Base-by-base conservation (phyloP, 2,888 invertebrate species). In the Eupithecia centaureata region DNA sequence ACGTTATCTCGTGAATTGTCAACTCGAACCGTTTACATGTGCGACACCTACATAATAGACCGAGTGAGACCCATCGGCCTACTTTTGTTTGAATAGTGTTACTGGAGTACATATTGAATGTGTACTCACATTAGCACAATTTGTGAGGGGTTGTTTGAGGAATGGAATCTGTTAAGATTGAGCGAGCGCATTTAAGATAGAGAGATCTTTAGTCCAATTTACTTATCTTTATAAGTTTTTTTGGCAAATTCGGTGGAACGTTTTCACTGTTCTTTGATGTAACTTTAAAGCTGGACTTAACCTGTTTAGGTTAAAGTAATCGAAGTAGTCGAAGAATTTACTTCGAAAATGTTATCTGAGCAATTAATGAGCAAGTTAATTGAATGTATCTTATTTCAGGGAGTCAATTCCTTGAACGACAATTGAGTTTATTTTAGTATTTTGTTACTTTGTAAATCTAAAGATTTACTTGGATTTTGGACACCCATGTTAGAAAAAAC, bases 31-130 rank as follows among this genome's bases (percentile, higher is more conserved):
- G 79, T 83, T 66, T 81, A 82, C 82, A 82, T 84, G 82, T 73
- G 78, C 75, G 79, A 77, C 79, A 79, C 81, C 79, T 79, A 79
- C 80, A 82, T 88, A 85, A 87, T 86, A 85, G 86, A 76, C 79
- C 76, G 79, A 76, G 79, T 76, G 79, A 82, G 82, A 87, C 86
- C 86, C 84, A 86, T 82, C 87, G 87, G 85, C 89, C 89, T 83
- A 88, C 82, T 89, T 91, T 81, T 90, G 87, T 91, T 91, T 91
- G 90, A 86, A 87, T 86, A 89, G 86, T 85, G 86, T 88, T 85
- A 84, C 78, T 76, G 72, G 81, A 82, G 82, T 87, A 77, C 75
- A 77, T 73, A 86, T 87, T 85, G 83, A 76, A 80, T 85, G 85
- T 87, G 83, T 87, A 81, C 83, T 82, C 80, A 86, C 83, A 86